Evolutionary conservation across 2,797 vertebrate species (phyloP).

Genomic region (Triplophysa yarkandensis): DNA sequence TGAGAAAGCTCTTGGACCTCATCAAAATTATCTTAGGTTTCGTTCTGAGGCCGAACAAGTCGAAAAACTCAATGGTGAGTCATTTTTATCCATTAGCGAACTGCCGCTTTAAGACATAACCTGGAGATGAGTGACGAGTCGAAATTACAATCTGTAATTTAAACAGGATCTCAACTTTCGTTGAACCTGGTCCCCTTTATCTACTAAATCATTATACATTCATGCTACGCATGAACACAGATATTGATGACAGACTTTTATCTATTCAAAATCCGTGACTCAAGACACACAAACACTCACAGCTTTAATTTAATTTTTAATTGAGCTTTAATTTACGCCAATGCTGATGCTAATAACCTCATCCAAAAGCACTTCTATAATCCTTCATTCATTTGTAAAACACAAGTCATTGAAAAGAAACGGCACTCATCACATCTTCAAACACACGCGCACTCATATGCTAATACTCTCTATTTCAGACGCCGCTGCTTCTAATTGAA

Average conservation of each 20-base stretch:
- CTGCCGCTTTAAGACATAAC: neutral
- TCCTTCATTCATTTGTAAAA: slow-evolving; percentile 39
- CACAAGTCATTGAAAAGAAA: slow-evolving; percentile 12
- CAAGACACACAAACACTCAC: neutral
- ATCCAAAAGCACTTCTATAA: neutral
- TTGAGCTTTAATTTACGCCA: slow-evolving; percentile 21
- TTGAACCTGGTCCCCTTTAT: neutral
- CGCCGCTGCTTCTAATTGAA: slow-evolving; percentile 38
- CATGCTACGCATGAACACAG: neutral
- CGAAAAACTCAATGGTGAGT: too few relatives aligned
- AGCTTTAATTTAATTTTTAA: neutral
- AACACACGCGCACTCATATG: slow-evolving; percentile 29
- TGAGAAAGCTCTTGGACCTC: too few relatives aligned
- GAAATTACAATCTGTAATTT: neutral
- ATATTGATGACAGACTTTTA: neutral
- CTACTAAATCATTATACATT: neutral
- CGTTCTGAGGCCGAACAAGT: too few relatives aligned
- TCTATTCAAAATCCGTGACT: too few relatives aligned
- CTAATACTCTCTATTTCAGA: slow-evolving; percentile 33
- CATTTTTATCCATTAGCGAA: too few relatives aligned
- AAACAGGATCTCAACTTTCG: neutral
- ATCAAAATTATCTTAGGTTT: too few relatives aligned
- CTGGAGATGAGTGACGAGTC: neutral
- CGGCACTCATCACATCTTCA: slow-evolving; percentile 9
- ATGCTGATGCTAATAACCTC: slow-evolving; percentile 23